Percentiles rank a stretch among this genome's conserved stretches.
Conservation (phyloP, 2,888 invertebrate genomes). For the Shargacucullia verbasci region DNA sequence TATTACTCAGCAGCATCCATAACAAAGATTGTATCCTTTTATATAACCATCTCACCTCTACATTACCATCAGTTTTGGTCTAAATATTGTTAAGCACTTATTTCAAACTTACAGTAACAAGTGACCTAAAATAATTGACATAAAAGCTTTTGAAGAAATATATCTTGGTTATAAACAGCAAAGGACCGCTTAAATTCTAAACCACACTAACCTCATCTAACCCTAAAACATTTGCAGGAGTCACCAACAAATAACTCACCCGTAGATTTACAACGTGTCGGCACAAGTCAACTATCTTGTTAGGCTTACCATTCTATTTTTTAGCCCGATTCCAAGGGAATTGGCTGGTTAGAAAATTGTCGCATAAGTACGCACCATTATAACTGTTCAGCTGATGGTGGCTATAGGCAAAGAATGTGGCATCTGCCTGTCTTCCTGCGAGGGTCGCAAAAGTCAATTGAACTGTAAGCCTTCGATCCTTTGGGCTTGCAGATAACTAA, state of each 20-base stretch:
- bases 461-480: constrained; percentile 15
- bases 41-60: too few relatives aligned
- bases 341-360: constrained; percentile 49
- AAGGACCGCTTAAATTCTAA: constrained; percentile 22
- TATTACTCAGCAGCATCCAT: too few relatives aligned
- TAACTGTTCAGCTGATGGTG: constrained; percentile 45
- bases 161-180: too few relatives aligned
- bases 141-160: too few relatives aligned
- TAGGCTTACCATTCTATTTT: constrained; percentile 68
- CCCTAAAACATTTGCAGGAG: constrained; percentile 30
- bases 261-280: constrained; percentile 69
- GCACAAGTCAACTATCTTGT: constrained; percentile 63
- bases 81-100: too few relatives aligned
- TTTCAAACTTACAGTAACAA: too few relatives aligned
- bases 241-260: constrained; percentile 52
- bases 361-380: constrained; percentile 44
- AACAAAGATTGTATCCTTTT: too few relatives aligned
- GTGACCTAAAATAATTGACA: too few relatives aligned
- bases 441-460: constrained; percentile 43
- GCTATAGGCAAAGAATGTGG: constrained; percentile 36
- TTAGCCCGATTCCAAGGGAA: constrained; percentile 57
- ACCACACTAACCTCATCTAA: constrained; percentile 43
- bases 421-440: constrained; percentile 34
- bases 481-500: background rate
- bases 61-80: too few relatives aligned